These are phyloP conservation scores for Echeneis naucrates DNA, from an alignment of 2,797 vertebrate species.

Conservation along the genomic window DNA sequence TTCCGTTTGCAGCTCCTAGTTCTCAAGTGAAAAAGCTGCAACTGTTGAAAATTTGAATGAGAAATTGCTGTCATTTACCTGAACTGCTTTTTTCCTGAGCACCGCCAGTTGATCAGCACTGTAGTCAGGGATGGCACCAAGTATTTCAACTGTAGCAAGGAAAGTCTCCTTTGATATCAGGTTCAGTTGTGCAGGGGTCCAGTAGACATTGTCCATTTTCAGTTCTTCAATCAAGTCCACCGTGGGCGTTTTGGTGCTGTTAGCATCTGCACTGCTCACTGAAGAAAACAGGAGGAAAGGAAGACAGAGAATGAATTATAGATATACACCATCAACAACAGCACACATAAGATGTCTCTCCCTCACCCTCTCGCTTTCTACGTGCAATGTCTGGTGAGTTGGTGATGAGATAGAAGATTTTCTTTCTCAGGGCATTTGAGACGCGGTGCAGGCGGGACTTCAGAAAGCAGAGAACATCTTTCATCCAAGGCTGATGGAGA, in stretches of 20 bases:
- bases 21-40: too few relatives aligned
- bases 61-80: slow-evolving; percentile 67
- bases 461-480: slow-evolving; percentile 64
- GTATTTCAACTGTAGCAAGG: slow-evolving; percentile 42
- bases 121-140: slow-evolving; percentile 67
- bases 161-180: slow-evolving; percentile 67
- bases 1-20: too few relatives aligned
- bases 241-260: slow-evolving; percentile 30
- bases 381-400: background rate
- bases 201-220: slow-evolving; percentile 63
- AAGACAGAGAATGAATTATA: background rate
- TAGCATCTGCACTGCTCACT: background rate
- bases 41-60: background rate
- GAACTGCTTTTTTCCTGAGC: slow-evolving; percentile 62
- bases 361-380: slow-evolving; percentile 54
- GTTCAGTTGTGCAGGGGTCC: slow-evolving; percentile 64
- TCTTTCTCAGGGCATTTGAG: slow-evolving; percentile 59
- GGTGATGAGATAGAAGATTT: slow-evolving; percentile 67
- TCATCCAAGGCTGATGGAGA: slow-evolving; percentile 75
- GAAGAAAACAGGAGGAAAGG: slow-evolving; percentile 3
- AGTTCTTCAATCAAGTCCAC: slow-evolving; percentile 62
- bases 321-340: background rate
- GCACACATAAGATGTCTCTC: background rate
- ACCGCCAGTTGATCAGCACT: slow-evolving; percentile 65
- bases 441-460: slow-evolving; percentile 5